Conservation (phyloP, 1,140 invertebrate species). For the Drosophila asahinai region DNA sequence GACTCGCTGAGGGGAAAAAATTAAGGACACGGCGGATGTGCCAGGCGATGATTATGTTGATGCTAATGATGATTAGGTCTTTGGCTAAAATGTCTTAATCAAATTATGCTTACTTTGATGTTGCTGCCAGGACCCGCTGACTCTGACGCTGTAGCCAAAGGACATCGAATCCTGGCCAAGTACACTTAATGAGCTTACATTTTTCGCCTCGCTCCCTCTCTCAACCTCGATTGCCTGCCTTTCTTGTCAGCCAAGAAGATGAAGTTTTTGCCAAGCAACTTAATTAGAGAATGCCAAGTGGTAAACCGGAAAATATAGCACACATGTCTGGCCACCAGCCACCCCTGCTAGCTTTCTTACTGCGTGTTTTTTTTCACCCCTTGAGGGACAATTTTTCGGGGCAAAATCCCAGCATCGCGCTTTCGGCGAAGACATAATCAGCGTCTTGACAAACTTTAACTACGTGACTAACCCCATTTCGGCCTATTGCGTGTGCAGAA, state of each 20-base stretch:
- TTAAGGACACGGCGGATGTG: constrained; percentile 55
- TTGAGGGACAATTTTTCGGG: constrained; percentile 34
- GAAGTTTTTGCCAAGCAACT: constrained; percentile 75
- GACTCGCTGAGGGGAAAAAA: constrained; percentile 17
- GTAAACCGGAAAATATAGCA: constrained; percentile 77
- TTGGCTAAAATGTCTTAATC: constrained; percentile 84
- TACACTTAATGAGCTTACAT: constrained; percentile 82
- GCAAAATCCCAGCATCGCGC: constrained; percentile 63
- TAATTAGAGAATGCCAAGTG: constrained; percentile 79
- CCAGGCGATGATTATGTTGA: constrained; percentile 74
- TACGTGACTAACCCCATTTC: constrained; percentile 76
- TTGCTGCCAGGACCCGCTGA: constrained; percentile 50
- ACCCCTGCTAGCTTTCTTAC: constrained; percentile 7
- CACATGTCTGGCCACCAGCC: constrained; percentile 53
- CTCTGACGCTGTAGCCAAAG: constrained; percentile 26
- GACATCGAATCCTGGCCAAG: constrained; percentile 61
- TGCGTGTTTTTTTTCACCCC: constrained; percentile 4
- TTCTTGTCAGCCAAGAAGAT: constrained; percentile 68
- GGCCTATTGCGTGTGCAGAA: constrained; percentile 13
- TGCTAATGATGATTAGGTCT: constrained; percentile 83
- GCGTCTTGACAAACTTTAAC: constrained; percentile 58
- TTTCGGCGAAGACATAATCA: constrained; percentile 69
- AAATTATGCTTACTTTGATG: constrained; percentile 84
- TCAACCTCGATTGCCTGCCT: constrained; percentile 38
- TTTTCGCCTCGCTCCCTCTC: constrained; percentile 29